Evolutionary conservation across 2,888 invertebrate genomes (phyloP), one percentile per base, ranked within the genome.

Genomic region (Odontomyia ornata): DNA sequence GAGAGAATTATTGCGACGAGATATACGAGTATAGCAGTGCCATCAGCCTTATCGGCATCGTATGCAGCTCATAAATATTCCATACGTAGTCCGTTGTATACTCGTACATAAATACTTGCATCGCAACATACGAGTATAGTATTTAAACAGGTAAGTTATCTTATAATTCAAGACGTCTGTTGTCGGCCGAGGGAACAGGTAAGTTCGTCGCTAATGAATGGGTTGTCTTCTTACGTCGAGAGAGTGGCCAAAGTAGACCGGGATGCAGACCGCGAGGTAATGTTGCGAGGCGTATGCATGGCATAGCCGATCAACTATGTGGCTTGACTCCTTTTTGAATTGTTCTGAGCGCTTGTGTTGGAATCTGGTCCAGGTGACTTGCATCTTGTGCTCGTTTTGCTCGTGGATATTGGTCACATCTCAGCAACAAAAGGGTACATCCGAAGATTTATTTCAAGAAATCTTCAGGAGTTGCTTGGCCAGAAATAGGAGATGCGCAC

Each of bases 81-180:
- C n/a, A 5, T 13, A n/a, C 64, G n/a, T 21, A 18, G 36, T 43
- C 28, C 21, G 18, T 18, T 36, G n/a, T 36, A 21, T 65, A 65
- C 28, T 18, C 21, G 9, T 18, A 18, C 9, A 62, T 52, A 52
- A 28, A 25, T 36, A 65, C 30, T 36, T 18, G 18, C 28, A 5
- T 9, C 18, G 27, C n/a, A 36, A n/a, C 18, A 36, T 36, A 43
- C 43, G 7, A 64, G n/a, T 27, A 64, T n/a, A 65, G 36, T 36
- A 65, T 65, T 65, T 43, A 65, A 65, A 65, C 65, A 65, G 65
- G 36, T 36, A 65, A 65, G 36, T 18, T 65, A 65, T 65, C 64
- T 64, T 64, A 64, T 64, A 36, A 65, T 65, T 65, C 65, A 65
- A 15, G 30, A 36, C 36, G 30, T 65, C 65, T 65, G 36, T 36